Base-by-base conservation (phyloP, 1,140 invertebrate genomes). In the Pseudomyrmex flavicornis region DNA sequence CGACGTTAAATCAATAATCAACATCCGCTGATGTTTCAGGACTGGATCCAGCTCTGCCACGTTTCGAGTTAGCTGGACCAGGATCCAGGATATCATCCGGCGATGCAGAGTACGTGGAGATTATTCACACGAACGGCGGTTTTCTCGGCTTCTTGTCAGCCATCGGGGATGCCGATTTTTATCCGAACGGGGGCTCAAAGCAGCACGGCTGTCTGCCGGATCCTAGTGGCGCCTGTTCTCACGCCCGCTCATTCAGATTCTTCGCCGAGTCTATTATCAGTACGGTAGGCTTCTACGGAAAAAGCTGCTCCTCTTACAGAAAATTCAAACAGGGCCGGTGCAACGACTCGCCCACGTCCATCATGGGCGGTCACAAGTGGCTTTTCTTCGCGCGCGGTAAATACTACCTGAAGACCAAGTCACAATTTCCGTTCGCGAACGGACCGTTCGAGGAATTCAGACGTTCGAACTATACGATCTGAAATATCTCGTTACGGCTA, bases 161-260 rank as follows among this genome's bases (percentile, higher is more conserved):
- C 0, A 86, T 94, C 17, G 95, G 95, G 0, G 90, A 95, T 26
- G 91, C 92, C 13, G 96, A 96, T 82, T 96, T 95, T 87, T 96
- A 95, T 82, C 95, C 95, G 0, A 96, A 96, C 82, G 95, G 95
- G 1, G 94, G 94, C 1, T 7, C 17, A 0, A 65, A 12, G 5
- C 94, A 95, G 87, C 20, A 80, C 0, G 94, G 94, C 0, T 95
- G 94, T 48, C 0, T 22, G 0, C 0, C 75, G 0, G 84, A 91
- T 61, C 0, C 70, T 4, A 68, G 26, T 15, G 66, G 80, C 66
- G 65, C 72, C 35, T 93, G 85, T 62, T 92, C 89, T 2, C 91
- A 88, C 52, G 17, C 12, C 1, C 88, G 84, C 5, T 74, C 88
- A 3, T 87, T 52, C 22, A 48, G 48, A 8, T 93, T 84, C 48